Evolutionary conservation across 1,140 invertebrate genomes (phyloP), one percentile per base, ranked within the genome.

Genomic region (Aphidius gifuensis): DNA sequence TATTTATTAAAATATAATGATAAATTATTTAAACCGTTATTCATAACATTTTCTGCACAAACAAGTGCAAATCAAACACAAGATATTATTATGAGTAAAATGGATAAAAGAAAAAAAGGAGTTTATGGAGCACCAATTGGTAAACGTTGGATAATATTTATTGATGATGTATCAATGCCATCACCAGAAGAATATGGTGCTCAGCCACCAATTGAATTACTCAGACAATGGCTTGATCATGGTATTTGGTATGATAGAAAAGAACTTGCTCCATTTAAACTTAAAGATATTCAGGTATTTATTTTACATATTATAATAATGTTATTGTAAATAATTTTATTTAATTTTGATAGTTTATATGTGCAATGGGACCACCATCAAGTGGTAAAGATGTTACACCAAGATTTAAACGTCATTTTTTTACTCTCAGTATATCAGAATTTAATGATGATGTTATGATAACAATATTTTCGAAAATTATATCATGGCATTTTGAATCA

Each of bases 51-150:
- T 79, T 97, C 96, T 1, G 94, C 94, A 0, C 93, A 97, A 82
- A 97, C 96, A 0, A 92, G 90, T 23, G 93, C 94, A n/a, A 96
- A 94, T 83, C 92, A 94, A 78, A 95, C 93, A 0, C 96, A 98
- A 82, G 93, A 96, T 73, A 95, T 96, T 50, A 94, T 98, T 57
- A 97, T 98, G 93, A 90, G 88, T 39, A 97, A 97, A 80, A 80
- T 98, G 67, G 94, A 96, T 73, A 96, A 96, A 77, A 83, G 95
- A 62, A 86, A 90, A 64, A 97, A 97, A 85, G 94, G 86, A 3
- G 58, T 74, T 51, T 71, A 69, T 58, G 74, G 74, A 4, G 70
- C 72, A 45, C 61, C 66, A 0, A 66, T 66, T 23, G 74, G 74
- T 44, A 66, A 71, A 69, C 43, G 54, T 39, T 66, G 58, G 44